Percentiles rank a stretch among this genome's conserved stretches.
These are phyloP conservation scores for Drosophila rhopaloa DNA, from an alignment of 1,140 invertebrate genomes.

Conservation along the genomic window DNA sequence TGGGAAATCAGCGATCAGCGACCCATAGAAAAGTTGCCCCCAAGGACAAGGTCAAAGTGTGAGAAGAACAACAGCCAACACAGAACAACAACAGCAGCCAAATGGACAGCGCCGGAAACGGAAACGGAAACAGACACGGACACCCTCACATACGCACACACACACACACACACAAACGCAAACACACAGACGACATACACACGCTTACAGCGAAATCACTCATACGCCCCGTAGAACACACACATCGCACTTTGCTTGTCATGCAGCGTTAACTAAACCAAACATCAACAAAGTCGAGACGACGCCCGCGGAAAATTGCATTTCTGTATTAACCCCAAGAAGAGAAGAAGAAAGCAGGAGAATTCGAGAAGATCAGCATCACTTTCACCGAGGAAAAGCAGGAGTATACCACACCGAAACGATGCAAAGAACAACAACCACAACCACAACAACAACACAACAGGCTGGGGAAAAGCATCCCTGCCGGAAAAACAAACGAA, in stretches of 20 bases:
- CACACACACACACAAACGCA: slow-evolving; percentile 5
- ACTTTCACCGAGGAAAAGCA: slow-evolving; percentile 35
- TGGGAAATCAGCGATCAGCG: slow-evolving; percentile 23
- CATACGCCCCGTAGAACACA: slow-evolving; percentile 53
- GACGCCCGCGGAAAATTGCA: slow-evolving; percentile 81
- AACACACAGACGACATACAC: not conserved
- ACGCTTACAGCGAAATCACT: slow-evolving; percentile 42
- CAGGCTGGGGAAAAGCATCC: not conserved
- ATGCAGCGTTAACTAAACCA: slow-evolving; percentile 72
- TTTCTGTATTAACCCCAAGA: slow-evolving; percentile 75
- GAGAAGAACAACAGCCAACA: slow-evolving; percentile 21
- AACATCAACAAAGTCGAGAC: slow-evolving; percentile 80
- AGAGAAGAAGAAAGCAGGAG: slow-evolving; percentile 17
- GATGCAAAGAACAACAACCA: slow-evolving; percentile 1
- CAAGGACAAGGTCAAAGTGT: slow-evolving; percentile 49
- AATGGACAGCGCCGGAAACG: slow-evolving; percentile 21
- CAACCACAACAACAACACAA: slow-evolving; percentile 19
- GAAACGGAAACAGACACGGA: slow-evolving; percentile 11
- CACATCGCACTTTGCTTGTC: slow-evolving; percentile 77
- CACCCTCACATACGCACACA: slow-evolving; percentile 15
- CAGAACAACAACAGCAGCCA: slow-evolving; percentile 5
- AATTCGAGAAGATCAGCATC: slow-evolving; percentile 26
- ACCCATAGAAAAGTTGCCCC: slow-evolving; percentile 45
- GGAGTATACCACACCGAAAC: slow-evolving; percentile 18
- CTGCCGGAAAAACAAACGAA: not conserved